Base-by-base conservation (phyloP, 2,888 invertebrate genomes). In the Blomia tropicalis region DNA sequence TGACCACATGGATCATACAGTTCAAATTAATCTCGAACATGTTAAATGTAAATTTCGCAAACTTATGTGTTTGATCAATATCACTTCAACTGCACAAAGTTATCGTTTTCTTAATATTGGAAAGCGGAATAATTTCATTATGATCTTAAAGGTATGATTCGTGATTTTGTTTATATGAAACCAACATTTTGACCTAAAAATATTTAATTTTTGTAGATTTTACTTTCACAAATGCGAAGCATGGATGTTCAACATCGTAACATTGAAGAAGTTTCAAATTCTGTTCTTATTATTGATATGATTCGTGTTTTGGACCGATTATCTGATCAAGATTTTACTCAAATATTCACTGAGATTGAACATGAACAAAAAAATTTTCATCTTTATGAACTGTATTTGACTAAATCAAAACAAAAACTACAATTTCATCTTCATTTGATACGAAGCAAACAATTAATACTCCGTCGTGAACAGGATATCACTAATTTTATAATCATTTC, bases 201-300 rank as follows among this genome's bases (percentile, higher is more conserved):
- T 51, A 17, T 62, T 25, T 53, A 31, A n/a, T n/a, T n/a, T n/a
- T 43, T 81, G 84, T 71, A 82, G 72, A 78, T 83, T 54, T 85
- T 87, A 73, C 74, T 87, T 66, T 87, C 88, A 0, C 87, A 87
- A 74, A 85, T 87, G 32, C n/a, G n/a, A n/a, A n/a, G n/a, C n/a
- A n/a, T n/a, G n/a, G n/a, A n/a, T n/a, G n/a, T n/a, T n/a, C n/a
- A n/a, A n/a, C n/a, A n/a, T n/a, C 81, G 84, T 43, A 85, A 84
- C 73, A 76, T 86, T 62, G 83, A 85, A 69, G 83, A 88, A 71
- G 79, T 83, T 71, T 36, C 51, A 43, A 41, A 59, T 29, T 25
- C 44, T 14, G 63, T 66, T 4, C 31, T 62, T n/a, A 79, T 89
- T 3, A 83, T 86, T 47, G 89, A 90, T 75, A 85, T 87, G 1